A percentile compares a stretch with the other conserved stretches of the same genome.
Evolutionary conservation across 2,113 vertebrate species (phyloP).

Genomic region (Lasiurus cinereus): DNA sequence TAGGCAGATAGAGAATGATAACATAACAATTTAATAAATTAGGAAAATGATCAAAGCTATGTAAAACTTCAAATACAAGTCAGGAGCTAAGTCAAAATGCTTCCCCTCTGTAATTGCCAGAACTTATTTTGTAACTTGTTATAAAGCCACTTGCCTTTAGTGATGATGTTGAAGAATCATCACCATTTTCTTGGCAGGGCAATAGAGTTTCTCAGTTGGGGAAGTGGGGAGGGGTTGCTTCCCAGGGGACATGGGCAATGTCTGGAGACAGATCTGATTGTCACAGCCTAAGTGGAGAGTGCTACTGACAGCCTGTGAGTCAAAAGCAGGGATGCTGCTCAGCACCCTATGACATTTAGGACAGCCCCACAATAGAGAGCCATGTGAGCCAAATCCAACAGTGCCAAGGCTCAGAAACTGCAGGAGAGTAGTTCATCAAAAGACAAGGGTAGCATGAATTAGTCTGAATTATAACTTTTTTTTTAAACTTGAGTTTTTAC

Average conservation of each 20-base stretch:
- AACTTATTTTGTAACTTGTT: not conserved
- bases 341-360: not conserved
- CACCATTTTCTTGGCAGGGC: not conserved
- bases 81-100: not conserved
- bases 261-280: not conserved
- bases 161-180: not conserved
- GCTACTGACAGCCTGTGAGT: not conserved
- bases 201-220: not conserved
- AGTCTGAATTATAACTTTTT: not conserved
- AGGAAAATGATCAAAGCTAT: not conserved
- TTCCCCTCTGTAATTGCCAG: not conserved
- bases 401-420: not conserved
- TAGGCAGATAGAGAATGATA: not conserved
- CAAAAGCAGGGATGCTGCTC: not conserved
- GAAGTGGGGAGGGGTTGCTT: not conserved
- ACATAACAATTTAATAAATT: slow-evolving; percentile 7
- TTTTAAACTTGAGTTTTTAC: not conserved
- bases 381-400: not conserved
- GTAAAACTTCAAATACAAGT: not conserved
- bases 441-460: not conserved
- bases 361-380: not conserved
- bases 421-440: not conserved
- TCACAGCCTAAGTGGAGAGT: not conserved
- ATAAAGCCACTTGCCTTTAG: not conserved
- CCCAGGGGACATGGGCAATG: not conserved